Base-by-base conservation (phyloP, 1,140 invertebrate species). In the Hyles euphorbiae region DNA sequence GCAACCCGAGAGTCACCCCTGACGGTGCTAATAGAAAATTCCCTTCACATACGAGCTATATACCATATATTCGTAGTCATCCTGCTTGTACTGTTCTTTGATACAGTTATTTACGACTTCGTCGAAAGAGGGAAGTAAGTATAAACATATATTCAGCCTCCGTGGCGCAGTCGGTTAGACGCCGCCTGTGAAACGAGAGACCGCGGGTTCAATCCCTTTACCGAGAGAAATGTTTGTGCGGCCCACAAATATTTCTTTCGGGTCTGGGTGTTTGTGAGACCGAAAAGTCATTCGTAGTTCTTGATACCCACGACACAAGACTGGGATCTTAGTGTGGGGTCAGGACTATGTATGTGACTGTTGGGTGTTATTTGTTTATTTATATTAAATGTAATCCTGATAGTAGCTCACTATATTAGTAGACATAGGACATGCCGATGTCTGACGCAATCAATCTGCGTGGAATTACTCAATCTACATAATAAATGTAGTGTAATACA, bases 51-150 rank as follows among this genome's bases (percentile, higher is more conserved):
- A 61, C 90, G 91, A 72, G 95, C 95, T 0, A 94, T 97, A 57
- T 95, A 96, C 78, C 93, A 97, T 83, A 93, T 97, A 53, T 96
- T 96, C 83, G 90, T 94, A n/a, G 93, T 94, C 47, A 94, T 94
- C 65, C 89, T 97, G 32, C 90, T 96, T 48, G 89, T 96, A 49
- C 90, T 96, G 57, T 90, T 95, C 50, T 78, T 95, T 34, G 93
- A 96, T 68, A 95, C 93, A 1, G 84, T 94, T 9, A 89, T 93
- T 7, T 92, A 92, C 66, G 96, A 97, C 76, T 90, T 95, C 60
- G 83, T 95, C 32, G 91, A 95, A 64, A 91, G 91, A 59, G 95
- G 94, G 75, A 93, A 91, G 95, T 95, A 91, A 92, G 93, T 91
- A 82, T 12, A 54, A 5, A 40, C 4, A 40, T 40, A 22, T 22